Base-by-base conservation (phyloP, 2,113 vertebrate genomes). In the Pelusios castaneus region DNA sequence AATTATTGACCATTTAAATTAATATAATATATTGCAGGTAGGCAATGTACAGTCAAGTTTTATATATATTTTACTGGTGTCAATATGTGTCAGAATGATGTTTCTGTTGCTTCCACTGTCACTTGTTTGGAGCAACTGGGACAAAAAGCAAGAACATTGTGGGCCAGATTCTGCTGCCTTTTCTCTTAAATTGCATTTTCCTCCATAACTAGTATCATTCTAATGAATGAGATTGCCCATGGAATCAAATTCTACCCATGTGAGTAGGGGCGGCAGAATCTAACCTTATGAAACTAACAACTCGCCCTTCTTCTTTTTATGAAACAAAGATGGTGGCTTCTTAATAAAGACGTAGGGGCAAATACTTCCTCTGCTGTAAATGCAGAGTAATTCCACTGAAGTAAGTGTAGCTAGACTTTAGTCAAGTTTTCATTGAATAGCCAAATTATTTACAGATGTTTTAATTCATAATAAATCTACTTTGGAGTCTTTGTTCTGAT, bases 401-500 rank as follows among this genome's bases (percentile, higher is more conserved):
- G 52, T 91, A 56, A 77, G 22, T 76, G 5, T 83, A 55, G 52
- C 49, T 60, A 83, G 76, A 75, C 45, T 87, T 88, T 79, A 85
- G 19, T 67, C 19, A 70, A 70, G n/a, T 85, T 79, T 89, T 93
- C 91, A 63, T n/a, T 95, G 4, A 79, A 25, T 24, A 91, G 52
- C 14, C 11, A 90, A 81, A 90, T 93, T 90, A 91, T 89, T 94
- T 89, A 91, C 87, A 92, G 93, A 63, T 94, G 75, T 3, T 34
- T 94, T 88, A 54, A 16, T 91, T 83, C 86, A 87, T 91, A 95
- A 95, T 94, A 95, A 94, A 85, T 89, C 92, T 95, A 84, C 91
- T 88, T 95, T 85, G 56, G 49, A 75, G 85, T 77, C 91, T 95
- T 95, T 96, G 95, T 95, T 97, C 94, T 92, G 73, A 85, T 91